phyloP scores from a whole-genome alignment of 2,888 invertebrate species.

The Drosophila rellima region DNA sequence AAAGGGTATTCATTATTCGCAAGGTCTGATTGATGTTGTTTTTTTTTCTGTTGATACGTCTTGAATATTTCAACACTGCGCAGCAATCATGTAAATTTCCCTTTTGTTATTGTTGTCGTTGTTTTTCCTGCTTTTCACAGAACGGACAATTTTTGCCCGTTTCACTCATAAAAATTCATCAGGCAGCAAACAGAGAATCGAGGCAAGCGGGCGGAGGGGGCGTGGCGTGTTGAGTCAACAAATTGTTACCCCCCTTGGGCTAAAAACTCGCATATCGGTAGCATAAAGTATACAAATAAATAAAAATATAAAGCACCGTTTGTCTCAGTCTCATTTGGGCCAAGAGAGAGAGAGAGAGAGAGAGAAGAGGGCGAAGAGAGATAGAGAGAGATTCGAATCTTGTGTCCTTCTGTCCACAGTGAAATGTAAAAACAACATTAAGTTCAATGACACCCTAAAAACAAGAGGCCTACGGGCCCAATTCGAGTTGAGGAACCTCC shows the following conservation, averaged over 20 bases:
- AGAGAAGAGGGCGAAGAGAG: background rate
- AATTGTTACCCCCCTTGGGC: conserved; percentile 37
- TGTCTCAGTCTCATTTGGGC: conserved; percentile 10
- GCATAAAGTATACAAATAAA: conserved; percentile 76
- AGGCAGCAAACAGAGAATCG: conserved; percentile 36
- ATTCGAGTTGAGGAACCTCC: conserved; percentile 59
- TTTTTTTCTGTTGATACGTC: conserved; percentile 14
- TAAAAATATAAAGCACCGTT: conserved; percentile 59
- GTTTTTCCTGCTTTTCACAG: conserved; percentile 24
- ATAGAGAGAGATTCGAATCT: conserved; percentile 1
- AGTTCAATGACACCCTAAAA: conserved; percentile 73
- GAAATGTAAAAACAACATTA: conserved; percentile 65
- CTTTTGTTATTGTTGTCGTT: conserved; percentile 20
- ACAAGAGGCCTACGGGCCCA: conserved; percentile 46
- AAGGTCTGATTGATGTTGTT: background rate
- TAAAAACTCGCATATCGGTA: conserved; percentile 56
- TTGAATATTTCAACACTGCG: conserved; percentile 52
- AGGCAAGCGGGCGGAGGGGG: background rate
- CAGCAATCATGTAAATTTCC: conserved; percentile 58
- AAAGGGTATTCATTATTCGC: conserved; percentile 24
- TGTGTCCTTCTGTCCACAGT: conserved; percentile 34
- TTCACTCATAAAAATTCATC: conserved; percentile 53
- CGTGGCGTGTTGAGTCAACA: conserved; percentile 61
- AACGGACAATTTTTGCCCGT: conserved; percentile 33
- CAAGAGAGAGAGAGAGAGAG: background rate